A percentile compares a stretch with the other conserved stretches of the same genome.
Conservation (phyloP, 2,888 invertebrate genomes). For the Noctua comes region DNA sequence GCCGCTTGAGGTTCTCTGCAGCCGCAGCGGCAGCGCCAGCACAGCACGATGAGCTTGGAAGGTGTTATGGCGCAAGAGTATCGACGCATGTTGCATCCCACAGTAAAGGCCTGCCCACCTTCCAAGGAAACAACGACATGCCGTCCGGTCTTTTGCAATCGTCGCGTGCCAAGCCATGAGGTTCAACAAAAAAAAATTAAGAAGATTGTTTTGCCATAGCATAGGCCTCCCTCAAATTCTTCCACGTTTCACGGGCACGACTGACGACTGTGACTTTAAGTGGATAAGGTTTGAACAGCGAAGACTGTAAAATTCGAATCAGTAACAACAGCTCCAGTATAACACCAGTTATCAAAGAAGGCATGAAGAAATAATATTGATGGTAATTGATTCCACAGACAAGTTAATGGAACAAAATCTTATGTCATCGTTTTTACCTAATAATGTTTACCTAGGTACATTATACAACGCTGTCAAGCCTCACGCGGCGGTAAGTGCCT, state of each 20-base stretch:
- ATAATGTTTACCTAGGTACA: conserved; percentile 37
- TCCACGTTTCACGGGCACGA: no score
- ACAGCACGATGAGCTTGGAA: no score
- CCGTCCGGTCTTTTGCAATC: no score
- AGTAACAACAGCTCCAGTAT: not conserved
- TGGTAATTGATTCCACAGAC: not conserved
- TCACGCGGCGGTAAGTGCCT: conserved; percentile 38
- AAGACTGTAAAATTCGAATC: not conserved
- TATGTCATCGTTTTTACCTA: conserved; percentile 17
- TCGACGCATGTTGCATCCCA: no score
- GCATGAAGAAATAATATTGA: not conserved
- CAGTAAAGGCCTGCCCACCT: no score
- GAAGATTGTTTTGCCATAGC: not conserved
- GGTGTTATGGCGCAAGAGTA: no score
- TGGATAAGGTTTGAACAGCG: not conserved
- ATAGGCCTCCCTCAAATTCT: not conserved
- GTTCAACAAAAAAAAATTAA: no score
- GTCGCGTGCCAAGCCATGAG: no score
- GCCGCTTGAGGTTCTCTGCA: no score
- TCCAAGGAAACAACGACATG: no score
- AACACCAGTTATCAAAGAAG: not conserved
- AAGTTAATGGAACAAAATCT: conserved; percentile 10
- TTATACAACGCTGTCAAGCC: conserved; percentile 37
- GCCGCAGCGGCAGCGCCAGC: no score
- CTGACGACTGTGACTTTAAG: not conserved